Conservation (phyloP, 2,888 invertebrate genomes). For the Drosophila peninsularis region DNA sequence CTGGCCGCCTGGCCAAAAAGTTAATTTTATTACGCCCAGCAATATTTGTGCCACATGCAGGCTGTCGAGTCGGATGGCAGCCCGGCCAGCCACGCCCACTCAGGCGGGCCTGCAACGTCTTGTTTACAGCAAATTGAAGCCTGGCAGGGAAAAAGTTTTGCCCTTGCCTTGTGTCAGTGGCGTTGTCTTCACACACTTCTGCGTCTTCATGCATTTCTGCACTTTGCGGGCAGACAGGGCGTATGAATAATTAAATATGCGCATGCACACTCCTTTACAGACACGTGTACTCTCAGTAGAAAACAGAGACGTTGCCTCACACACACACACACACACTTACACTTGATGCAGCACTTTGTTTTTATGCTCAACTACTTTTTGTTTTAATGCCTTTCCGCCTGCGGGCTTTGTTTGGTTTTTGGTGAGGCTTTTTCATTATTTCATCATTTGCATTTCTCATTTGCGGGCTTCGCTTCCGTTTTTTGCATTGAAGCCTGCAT, state of each 20-base stretch:
- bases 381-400: constrained; percentile 58
- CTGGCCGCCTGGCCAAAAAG: constrained; percentile 41
- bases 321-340: constrained; percentile 5
- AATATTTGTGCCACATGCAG: constrained; percentile 54
- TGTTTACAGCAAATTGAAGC: constrained; percentile 61
- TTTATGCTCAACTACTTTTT: constrained; percentile 67
- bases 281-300: constrained; percentile 2
- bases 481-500: not conserved
- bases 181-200: constrained; percentile 33
- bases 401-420: constrained; percentile 58
- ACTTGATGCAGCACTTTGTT: constrained; percentile 70
- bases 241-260: constrained; percentile 78
- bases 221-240: constrained; percentile 73
- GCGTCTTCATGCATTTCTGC: constrained; percentile 53
- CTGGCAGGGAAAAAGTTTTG: constrained; percentile 53
- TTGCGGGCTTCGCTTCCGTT: constrained; percentile 23
- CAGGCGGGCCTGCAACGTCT: constrained; percentile 16
- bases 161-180: constrained; percentile 27
- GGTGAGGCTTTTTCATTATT: constrained; percentile 59
- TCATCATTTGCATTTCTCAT: constrained; percentile 76
- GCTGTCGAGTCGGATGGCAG: not conserved
- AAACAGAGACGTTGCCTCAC: constrained; percentile 26
- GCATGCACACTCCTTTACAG: constrained; percentile 17
- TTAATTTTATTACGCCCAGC: constrained; percentile 62
- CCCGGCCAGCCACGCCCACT: constrained; percentile 5